These are phyloP conservation scores for Leptobrachium ailaonicum DNA, from an alignment of 2,113 vertebrate species.

Conservation along the genomic window DNA sequence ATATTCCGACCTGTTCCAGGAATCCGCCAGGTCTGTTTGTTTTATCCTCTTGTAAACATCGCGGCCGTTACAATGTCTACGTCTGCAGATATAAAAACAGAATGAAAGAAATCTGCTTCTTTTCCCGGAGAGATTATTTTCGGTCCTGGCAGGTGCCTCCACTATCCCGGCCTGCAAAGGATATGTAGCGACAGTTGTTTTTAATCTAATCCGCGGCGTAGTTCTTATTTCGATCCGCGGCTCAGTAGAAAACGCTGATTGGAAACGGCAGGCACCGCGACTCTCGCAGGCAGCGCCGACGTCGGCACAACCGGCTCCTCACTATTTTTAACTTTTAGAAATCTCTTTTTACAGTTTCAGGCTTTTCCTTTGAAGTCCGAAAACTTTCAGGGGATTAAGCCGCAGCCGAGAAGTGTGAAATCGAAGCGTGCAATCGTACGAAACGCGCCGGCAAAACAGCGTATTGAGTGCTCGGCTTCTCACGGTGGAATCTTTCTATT, in stretches of 20 bases:
- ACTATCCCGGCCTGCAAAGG: not conserved
- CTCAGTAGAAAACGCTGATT: slow-evolving; percentile 4
- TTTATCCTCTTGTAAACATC: no score
- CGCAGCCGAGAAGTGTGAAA: slow-evolving; percentile 4
- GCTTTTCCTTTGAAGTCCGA: slow-evolving; percentile 14
- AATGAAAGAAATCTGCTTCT: not conserved
- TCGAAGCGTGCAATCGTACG: not conserved
- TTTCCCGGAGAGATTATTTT: not conserved
- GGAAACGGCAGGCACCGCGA: slow-evolving; percentile 5
- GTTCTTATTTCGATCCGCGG: not conserved
- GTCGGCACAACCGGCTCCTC: not conserved
- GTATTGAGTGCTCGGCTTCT: not conserved
- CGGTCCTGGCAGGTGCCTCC: not conserved
- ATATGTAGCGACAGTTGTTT: slow-evolving; percentile 1
- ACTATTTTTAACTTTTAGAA: slow-evolving; percentile 6
- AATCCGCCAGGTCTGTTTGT: no score
- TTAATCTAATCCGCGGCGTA: not conserved
- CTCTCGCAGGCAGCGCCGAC: not conserved
- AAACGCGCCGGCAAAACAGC: not conserved
- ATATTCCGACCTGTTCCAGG: no score
- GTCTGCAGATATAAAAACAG: no score
- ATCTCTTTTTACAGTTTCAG: not conserved
- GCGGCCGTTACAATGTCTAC: not conserved
- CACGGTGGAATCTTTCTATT: not conserved
- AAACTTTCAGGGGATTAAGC: not conserved